A percentile compares a stretch with the other conserved stretches of the same genome.
Evolutionary conservation across 2,113 vertebrate genomes (phyloP).

Genomic region (Nothoprocta pentlandii): DNA sequence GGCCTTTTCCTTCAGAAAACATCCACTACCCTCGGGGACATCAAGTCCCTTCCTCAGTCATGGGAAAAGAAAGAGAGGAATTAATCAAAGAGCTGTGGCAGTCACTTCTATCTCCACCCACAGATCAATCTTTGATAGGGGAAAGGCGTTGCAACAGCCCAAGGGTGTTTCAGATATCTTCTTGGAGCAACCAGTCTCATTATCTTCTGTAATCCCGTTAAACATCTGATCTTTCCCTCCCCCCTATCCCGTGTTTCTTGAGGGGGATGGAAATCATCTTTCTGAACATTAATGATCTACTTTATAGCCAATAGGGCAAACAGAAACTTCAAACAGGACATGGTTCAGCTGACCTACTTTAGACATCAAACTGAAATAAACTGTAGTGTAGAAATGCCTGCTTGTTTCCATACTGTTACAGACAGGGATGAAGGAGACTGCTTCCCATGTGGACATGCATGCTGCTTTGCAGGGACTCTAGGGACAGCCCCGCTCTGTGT

Average conservation of each 20-base stretch:
- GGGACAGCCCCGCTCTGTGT: rapidly evolving
- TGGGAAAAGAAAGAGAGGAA: not conserved
- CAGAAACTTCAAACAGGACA: not conserved
- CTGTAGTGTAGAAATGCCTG: not conserved
- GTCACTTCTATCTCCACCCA: not conserved
- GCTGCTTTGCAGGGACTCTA: not conserved
- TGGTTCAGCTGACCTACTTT: not conserved
- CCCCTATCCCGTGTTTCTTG: not conserved
- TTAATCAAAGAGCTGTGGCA: not conserved
- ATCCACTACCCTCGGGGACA: not conserved
- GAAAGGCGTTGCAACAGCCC: not conserved
- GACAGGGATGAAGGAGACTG: not conserved
- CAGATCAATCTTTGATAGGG: not conserved
- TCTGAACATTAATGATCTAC: not conserved
- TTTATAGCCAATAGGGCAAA: not conserved
- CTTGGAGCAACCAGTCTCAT: not conserved
- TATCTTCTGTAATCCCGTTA: not conserved
- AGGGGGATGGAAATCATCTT: not conserved
- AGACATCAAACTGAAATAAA: not conserved
- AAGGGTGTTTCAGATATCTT: not conserved
- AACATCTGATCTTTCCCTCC: not conserved
- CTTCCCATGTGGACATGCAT: not conserved
- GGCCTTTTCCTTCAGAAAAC: conserved; percentile 1
- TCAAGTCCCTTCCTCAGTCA: not conserved
- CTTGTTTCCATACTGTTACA: not conserved